Evolutionary conservation across 1,140 invertebrate genomes (phyloP).

Genomic region (Sesamia nonagrioides): DNA sequence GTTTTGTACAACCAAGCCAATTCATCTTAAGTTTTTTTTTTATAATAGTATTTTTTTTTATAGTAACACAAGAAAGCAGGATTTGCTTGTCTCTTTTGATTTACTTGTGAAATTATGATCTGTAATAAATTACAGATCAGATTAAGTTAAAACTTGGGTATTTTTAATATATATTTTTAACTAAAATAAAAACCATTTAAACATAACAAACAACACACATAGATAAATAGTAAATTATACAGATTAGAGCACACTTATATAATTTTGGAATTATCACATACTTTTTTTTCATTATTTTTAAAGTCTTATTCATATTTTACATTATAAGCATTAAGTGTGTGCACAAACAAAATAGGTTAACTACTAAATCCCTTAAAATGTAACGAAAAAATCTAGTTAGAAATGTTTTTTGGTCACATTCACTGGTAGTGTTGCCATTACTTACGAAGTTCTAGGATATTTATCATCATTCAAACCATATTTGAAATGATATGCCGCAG

Average conservation of each 20-base stretch:
- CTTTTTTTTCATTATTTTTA: constrained; percentile 44
- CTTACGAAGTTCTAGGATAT: not conserved
- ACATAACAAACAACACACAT: constrained; percentile 49
- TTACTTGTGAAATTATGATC: not conserved
- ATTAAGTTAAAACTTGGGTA: constrained; percentile 28
- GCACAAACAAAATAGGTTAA: constrained; percentile 39
- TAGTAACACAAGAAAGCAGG: no score
- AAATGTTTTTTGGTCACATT: constrained; percentile 36
- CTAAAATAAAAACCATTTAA: constrained; percentile 42
- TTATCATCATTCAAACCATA: not conserved
- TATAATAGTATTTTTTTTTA: not conserved
- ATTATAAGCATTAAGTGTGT: constrained; percentile 45
- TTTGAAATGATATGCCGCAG: not conserved
- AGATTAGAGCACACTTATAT: constrained; percentile 46
- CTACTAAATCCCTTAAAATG: constrained; percentile 18
- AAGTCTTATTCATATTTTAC: constrained; percentile 34
- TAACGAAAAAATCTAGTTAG: constrained; percentile 1
- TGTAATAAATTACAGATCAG: no score
- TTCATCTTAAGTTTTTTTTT: not conserved
- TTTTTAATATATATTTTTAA: constrained; percentile 3
- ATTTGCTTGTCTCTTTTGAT: not conserved
- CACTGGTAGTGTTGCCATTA: constrained; percentile 41
- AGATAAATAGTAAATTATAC: constrained; percentile 36
- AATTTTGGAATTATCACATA: constrained; percentile 52
- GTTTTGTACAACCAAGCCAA: not conserved